phyloP scores from a whole-genome alignment of 2,113 vertebrate species.

The Cryptotis parvus region DNA sequence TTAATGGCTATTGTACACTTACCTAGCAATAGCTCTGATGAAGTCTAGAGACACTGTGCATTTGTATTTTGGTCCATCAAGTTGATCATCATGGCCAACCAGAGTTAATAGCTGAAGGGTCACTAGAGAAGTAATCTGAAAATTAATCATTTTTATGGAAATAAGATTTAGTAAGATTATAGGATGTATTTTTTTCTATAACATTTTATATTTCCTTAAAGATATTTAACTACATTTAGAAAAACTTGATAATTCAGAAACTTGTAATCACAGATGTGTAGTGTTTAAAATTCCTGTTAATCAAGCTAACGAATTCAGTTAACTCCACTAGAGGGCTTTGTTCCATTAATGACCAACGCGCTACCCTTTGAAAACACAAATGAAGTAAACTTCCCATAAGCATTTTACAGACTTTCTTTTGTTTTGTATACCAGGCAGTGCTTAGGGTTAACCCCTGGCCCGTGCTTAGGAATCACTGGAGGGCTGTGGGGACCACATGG shows the following conservation, averaged over 20 bases:
- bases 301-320: constrained; percentile 20
- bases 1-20: constrained; percentile 41
- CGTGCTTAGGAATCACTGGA: no score
- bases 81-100: constrained; percentile 95
- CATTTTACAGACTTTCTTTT: neutral
- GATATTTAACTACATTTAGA: constrained; percentile 23
- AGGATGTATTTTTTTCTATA: constrained; percentile 32
- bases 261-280: neutral
- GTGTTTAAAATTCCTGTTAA: neutral
- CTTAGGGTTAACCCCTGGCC: no score
- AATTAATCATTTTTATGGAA: constrained; percentile 70
- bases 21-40: constrained; percentile 96
- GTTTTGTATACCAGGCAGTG: no score
- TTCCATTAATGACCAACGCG: constrained; percentile 35
- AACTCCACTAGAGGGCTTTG: constrained; percentile 14
- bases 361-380: neutral
- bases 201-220: constrained; percentile 48
- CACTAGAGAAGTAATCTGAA: constrained; percentile 96
- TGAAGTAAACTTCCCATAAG: constrained; percentile 23
- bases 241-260: constrained; percentile 47
- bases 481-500: no score
- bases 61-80: constrained; percentile 96
- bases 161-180: constrained; percentile 52
- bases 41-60: constrained; percentile 97
- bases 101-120: constrained; percentile 94